phyloP scores from a whole-genome alignment of 2,888 invertebrate species.

The Lasioglossum morio region DNA sequence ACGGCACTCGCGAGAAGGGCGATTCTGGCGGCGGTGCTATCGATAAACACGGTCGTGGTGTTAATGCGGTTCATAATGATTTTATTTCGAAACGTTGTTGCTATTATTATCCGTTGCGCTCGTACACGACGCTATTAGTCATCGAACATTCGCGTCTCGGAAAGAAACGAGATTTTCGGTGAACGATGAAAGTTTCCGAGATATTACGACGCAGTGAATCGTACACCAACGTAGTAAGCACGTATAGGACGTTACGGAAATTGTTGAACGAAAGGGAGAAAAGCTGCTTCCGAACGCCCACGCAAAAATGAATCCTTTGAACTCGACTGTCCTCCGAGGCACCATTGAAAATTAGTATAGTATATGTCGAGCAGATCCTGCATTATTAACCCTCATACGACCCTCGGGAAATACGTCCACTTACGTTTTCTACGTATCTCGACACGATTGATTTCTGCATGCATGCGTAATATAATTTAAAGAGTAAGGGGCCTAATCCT shows the following conservation, averaged over 20 bases:
- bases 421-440: not conserved
- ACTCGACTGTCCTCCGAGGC: not conserved
- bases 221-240: not conserved
- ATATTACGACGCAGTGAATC: not conserved
- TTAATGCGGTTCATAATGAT: constrained; percentile 8
- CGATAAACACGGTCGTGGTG: not conserved
- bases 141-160: not conserved
- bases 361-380: not conserved
- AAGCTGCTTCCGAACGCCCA: not conserved
- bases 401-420: not conserved
- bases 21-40: not conserved
- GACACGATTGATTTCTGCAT: not conserved
- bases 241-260: not conserved
- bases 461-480: too few species aligned
- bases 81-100: constrained; percentile 14
- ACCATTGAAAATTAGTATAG: not conserved
- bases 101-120: constrained; percentile 9
- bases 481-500: too few species aligned
- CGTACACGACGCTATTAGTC: not conserved
- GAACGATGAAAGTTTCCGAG: not conserved
- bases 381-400: not conserved
- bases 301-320: not conserved
- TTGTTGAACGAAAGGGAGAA: not conserved
- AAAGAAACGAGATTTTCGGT: not conserved
- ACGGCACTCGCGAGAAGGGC: not conserved